Evolutionary conservation across 92 coral and sea anemone genomes (phyloP).

Genomic region (Zoanthus sociatus): DNA sequence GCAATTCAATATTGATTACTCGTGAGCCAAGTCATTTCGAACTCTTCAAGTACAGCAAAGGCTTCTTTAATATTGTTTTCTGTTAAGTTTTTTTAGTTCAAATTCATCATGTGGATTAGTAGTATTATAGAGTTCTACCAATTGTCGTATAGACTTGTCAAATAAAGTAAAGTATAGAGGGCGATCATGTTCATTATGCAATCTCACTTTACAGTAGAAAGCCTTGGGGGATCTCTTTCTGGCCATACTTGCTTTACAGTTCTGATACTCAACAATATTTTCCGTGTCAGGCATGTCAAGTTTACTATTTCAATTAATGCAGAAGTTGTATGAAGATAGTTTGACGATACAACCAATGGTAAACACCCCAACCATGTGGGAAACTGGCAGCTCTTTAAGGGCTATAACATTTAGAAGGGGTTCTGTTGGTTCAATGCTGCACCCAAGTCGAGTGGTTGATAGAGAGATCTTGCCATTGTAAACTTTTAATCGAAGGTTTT

Average conservation of each 20-base stretch:
- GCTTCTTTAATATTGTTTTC: not conserved
- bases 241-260: constrained; percentile 53
- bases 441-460: constrained; percentile 2
- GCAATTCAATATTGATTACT: not conserved
- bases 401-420: not conserved
- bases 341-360: not conserved
- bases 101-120: constrained; percentile 18
- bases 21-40: constrained; percentile 2
- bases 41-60: not conserved
- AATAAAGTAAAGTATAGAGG: constrained; percentile 35
- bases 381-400: not conserved
- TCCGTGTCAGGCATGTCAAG: constrained; percentile 10
- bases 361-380: not conserved
- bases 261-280: constrained; percentile 32
- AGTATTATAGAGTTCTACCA: constrained; percentile 34
- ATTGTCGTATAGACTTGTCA: constrained; percentile 33
- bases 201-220: constrained; percentile 39
- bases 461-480: constrained; percentile 2
- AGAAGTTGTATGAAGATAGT: constrained; percentile 1
- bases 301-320: constrained; percentile 11
- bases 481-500: not conserved
- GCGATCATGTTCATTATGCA: constrained; percentile 23
- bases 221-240: constrained; percentile 44
- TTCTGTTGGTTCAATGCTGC: not conserved
- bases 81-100: not conserved